Conservation (phyloP, 2,113 vertebrate genomes). For the Grammomys dolichurus region DNA sequence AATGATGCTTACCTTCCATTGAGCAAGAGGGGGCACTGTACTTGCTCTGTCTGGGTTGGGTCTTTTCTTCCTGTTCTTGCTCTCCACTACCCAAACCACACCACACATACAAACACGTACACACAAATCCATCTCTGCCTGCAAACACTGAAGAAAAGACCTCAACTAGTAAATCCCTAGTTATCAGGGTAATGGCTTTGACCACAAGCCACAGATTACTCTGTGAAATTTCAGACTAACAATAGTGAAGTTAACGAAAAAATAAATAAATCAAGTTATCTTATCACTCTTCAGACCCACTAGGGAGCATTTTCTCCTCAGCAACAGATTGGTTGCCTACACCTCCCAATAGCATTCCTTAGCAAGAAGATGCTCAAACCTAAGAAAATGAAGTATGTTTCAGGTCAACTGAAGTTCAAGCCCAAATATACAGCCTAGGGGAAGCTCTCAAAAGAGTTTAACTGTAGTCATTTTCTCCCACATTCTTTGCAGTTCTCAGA, state of each 20-base stretch:
- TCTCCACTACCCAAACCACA: not conserved
- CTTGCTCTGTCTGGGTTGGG: not conserved
- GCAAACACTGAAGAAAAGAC: conserved; percentile 5
- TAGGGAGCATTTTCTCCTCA: not conserved
- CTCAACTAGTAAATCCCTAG: not conserved
- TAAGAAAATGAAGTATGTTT: not conserved
- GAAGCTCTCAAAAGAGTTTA: conserved; percentile 61
- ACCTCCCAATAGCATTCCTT: not conserved
- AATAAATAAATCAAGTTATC: not conserved
- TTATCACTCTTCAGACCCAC: conserved; percentile 2
- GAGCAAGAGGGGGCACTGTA: not conserved
- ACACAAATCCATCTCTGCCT: not conserved
- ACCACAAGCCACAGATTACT: not conserved
- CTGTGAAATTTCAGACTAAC: conserved; percentile 11
- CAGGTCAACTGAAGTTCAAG: conserved; percentile 74
- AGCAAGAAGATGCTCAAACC: not conserved
- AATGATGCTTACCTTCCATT: not conserved
- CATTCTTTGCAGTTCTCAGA: conserved; percentile 48
- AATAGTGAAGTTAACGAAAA: not conserved
- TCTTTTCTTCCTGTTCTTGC: not conserved
- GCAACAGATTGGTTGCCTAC: not conserved
- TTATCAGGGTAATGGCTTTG: not conserved
- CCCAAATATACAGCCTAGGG: conserved; percentile 6
- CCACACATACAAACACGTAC: too few species aligned
- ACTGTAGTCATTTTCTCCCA: conserved; percentile 66